Evolutionary conservation across 2,888 invertebrate species (phyloP), one percentile per base, ranked within the genome.

Genomic region (Synergus japonicus): DNA sequence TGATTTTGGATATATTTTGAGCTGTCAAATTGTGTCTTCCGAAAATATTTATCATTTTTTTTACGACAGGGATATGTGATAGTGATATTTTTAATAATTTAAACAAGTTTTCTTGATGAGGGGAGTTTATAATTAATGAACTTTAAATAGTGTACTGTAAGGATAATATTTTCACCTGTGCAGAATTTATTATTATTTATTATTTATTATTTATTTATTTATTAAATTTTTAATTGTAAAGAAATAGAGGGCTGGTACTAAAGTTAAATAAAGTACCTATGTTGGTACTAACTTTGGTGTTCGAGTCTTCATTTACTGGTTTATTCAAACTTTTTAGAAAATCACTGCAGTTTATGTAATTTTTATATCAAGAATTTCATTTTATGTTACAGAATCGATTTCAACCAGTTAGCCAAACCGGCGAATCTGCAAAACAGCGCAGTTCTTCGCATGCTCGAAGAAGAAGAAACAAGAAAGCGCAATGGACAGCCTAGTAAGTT

Each of bases 391-490:
- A 97, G 97, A 93, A 96, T 97, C 92, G 96, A 97, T 93, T 96
- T 97, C 93, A 95, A 94, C 91, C 95, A 96, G 85, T 94, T 95
- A 86, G 94, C 95, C 85, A 97, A 97, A 90, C 96, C 97, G 81
- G 93, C 95, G 76, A 97, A 97, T 92, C 94, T 97, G 88, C 96
- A 96, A 89, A 97, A 97, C 92, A 97, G 97, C 76, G 97, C 97
- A 73, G 97, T 97, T 78, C 93, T 97, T 86, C 95, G 96, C 84
- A 96, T 97, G 95, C 94, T 97, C 82, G 96, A 97, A 90, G 97
- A 97, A 91, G 97, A 97, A 92, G 97, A 97, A 91, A 93, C 94
- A 86, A 94, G 95, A 87, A 95, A 94, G 91, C 93, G 95, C 86
- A 94, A 93, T 89, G 95, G 94, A 88, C 93, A 94, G 91, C 94